Conservation (phyloP, 2,113 vertebrate genomes). For the Neotoma lepida region DNA sequence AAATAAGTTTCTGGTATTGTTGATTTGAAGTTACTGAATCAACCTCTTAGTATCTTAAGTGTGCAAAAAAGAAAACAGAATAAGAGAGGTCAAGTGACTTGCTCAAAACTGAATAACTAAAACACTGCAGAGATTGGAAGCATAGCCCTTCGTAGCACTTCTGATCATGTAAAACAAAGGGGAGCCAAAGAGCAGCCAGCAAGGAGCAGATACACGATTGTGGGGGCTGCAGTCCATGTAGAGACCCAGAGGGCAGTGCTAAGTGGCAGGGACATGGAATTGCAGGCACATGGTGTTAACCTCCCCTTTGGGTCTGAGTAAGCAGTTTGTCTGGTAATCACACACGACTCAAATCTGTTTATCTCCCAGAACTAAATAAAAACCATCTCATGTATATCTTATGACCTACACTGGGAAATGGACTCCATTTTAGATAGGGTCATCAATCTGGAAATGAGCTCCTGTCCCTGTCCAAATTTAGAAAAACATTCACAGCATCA, state of each 20-base stretch:
- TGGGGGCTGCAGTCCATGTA: neutral
- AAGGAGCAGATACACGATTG: neutral
- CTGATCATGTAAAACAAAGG: neutral
- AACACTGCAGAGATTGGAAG: neutral
- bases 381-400: slow-evolving; percentile 54
- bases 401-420: slow-evolving; percentile 48
- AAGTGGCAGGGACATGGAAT: neutral
- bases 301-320: slow-evolving; percentile 7
- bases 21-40: neutral
- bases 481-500: slow-evolving; percentile 29
- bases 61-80: neutral
- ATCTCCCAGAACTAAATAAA: slow-evolving; percentile 57
- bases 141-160: neutral
- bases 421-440: slow-evolving; percentile 30
- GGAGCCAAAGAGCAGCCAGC: neutral
- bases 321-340: slow-evolving; percentile 35
- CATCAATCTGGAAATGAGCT: slow-evolving; percentile 49
- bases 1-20: neutral
- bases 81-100: slow-evolving; percentile 28
- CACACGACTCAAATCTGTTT: slow-evolving; percentile 32
- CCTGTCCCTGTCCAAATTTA: slow-evolving; percentile 13
- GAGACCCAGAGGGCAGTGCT: neutral
- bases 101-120: neutral
- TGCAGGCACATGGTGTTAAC: neutral
- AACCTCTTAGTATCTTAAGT: neutral